Base-by-base conservation (phyloP, 2,797 vertebrate species). In the Gouania willdenowi region DNA sequence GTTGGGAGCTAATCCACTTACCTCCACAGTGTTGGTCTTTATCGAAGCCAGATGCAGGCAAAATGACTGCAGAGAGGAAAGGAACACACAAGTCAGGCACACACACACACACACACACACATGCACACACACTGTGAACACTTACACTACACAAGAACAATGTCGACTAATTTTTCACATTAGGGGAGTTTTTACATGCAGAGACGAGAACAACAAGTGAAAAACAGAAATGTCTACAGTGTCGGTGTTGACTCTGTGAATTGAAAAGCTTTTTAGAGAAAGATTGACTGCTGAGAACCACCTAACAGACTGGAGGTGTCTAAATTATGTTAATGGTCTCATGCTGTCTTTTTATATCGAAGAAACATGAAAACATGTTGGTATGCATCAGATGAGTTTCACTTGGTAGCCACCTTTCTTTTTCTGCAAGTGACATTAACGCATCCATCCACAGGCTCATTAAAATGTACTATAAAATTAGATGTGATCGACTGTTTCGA, bases 1-100 rank as follows among this genome's bases (percentile, higher is more conserved):
- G 52, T 57, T 69, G 60, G 68, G 57, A 62, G 67, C 66, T 79
- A 54, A 82, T 76, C 81, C 72, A 87, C 88, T 89, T 91, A 99
- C 96, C 93, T 88, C 90, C 92, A 70, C 96, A 99, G 61, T 88
- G 84, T 1, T 89, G 84, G 74, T 90, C 88, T 79, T 94, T 93
- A 54, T 98, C 94, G 52, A 94, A 90, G 78, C 94, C 93, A 66
- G 96, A 98, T 39, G 95, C 95, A 41, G 95, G 91, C 61, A 98
- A 91, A 81, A 98, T 97, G 67, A 95, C 96, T 99, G 88, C 35
- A 63, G 66, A 83, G 75, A 79, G 75, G 68, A 82, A 65, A 81
- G 72, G 73, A 71, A 66, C 55, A 80, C 54, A 77, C 31, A 42
- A n/a, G 66, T 81, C 70, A 85, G 61, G 81, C 26, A 10, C 46